Conservation (phyloP, 2,797 vertebrate genomes). For the Sebastes miniatus region DNA sequence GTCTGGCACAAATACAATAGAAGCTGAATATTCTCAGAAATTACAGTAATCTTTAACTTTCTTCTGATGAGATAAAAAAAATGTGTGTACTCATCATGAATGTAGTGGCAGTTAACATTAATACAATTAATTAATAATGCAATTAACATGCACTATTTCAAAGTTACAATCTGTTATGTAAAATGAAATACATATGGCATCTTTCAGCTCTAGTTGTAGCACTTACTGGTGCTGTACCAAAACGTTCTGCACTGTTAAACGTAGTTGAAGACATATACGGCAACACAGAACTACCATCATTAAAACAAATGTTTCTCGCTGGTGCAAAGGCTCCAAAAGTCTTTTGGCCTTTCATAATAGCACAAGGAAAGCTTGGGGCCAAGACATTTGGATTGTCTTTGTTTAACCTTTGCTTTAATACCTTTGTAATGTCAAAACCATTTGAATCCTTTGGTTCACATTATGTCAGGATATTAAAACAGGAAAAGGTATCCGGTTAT, state of each 20-base stretch:
- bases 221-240: neutral
- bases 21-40: neutral
- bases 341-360: neutral
- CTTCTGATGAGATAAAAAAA: neutral
- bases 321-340: neutral
- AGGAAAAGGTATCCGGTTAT: neutral
- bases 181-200: neutral
- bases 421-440: neutral
- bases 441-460: neutral
- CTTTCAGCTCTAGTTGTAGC: neutral
- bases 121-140: neutral
- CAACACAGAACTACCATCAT: neutral
- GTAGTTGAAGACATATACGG: neutral
- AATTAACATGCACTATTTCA: neutral
- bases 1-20: neutral
- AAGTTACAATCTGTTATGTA: neutral
- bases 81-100: neutral
- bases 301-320: neutral
- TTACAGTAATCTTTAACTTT: neutral
- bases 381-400: neutral
- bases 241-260: neutral
- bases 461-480: neutral
- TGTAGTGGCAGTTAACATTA: neutral
- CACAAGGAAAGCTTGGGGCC: neutral
- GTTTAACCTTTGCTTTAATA: neutral